Conservation (phyloP, 2,888 invertebrate species). For the Idaea aversata region DNA sequence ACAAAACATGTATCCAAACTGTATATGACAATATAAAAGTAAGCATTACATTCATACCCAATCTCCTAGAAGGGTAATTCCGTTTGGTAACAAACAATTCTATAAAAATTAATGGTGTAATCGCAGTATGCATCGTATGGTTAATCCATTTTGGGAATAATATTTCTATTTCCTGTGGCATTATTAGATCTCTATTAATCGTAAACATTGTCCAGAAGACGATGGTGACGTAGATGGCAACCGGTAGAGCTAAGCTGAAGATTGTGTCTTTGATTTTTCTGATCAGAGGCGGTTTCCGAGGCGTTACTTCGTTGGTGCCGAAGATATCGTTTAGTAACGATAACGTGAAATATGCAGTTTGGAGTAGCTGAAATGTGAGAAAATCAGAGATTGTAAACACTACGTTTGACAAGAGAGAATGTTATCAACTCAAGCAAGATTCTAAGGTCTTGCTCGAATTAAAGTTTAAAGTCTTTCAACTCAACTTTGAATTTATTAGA, state of each 20-base stretch:
- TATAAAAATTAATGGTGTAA: slow-evolving; percentile 86
- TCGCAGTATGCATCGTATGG: slow-evolving; percentile 92
- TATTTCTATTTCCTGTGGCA: slow-evolving; percentile 88
- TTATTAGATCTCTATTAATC: slow-evolving; percentile 92
- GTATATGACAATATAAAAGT: slow-evolving; percentile 83
- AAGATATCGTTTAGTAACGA: slow-evolving; percentile 87
- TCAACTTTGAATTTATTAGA: no score
- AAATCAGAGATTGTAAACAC: background rate
- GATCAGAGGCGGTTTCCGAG: slow-evolving; percentile 81
- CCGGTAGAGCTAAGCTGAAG: slow-evolving; percentile 85
- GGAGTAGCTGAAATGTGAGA: slow-evolving; percentile 82
- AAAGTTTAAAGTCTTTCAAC: no score
- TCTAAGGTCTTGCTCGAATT: no score
- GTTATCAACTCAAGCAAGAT: no score
- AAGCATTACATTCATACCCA: slow-evolving; percentile 80
- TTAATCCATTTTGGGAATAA: slow-evolving; percentile 94
- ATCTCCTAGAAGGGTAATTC: slow-evolving; percentile 84
- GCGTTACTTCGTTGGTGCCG: slow-evolving; percentile 83
- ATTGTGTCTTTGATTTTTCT: slow-evolving; percentile 83
- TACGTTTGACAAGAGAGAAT: no score
- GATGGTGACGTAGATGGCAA: slow-evolving; percentile 89
- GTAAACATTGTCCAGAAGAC: slow-evolving; percentile 93
- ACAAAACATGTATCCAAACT: slow-evolving; percentile 85
- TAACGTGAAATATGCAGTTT: slow-evolving; percentile 87
- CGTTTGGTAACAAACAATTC: slow-evolving; percentile 87